phyloP scores from a whole-genome alignment of 2,797 vertebrate genomes.

The Myiotriccus ornatus region DNA sequence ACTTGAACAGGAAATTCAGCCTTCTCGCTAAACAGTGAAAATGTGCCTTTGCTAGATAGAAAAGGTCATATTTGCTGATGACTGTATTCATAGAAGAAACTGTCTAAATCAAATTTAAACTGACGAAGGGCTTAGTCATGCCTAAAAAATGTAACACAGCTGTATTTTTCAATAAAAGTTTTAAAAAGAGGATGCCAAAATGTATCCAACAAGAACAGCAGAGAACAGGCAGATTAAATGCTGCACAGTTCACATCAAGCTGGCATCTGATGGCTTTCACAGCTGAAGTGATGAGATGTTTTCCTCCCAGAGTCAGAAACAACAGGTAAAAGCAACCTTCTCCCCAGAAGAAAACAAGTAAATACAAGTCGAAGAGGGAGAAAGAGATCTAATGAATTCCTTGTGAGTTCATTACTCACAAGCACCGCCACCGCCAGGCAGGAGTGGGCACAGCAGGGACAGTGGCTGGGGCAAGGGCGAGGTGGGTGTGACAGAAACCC shows the following conservation, averaged over 20 bases:
- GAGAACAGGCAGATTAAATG: neutral
- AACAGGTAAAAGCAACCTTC: neutral
- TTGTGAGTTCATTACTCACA: neutral
- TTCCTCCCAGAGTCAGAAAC: neutral
- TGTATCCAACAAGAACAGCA: neutral
- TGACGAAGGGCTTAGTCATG: neutral
- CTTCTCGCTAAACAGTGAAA: neutral
- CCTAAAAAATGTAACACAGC: neutral
- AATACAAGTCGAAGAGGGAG: neutral
- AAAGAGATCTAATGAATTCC: neutral
- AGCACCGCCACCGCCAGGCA: accelerated
- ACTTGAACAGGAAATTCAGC: neutral
- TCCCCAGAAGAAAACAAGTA: neutral
- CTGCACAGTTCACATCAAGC: neutral
- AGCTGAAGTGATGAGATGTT: accelerated
- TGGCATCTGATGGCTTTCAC: neutral
- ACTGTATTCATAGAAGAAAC: neutral
- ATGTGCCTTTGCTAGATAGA: neutral
- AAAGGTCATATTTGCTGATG: neutral
- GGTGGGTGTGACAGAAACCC: accelerated
- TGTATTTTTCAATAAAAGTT: neutral
- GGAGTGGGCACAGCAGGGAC: neutral
- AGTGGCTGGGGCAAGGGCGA: accelerated
- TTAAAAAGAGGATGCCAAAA: neutral
- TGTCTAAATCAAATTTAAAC: neutral